These are phyloP conservation scores for Poicephalus gulielmi DNA, from an alignment of 2,113 vertebrate species.

Conservation along the genomic window DNA sequence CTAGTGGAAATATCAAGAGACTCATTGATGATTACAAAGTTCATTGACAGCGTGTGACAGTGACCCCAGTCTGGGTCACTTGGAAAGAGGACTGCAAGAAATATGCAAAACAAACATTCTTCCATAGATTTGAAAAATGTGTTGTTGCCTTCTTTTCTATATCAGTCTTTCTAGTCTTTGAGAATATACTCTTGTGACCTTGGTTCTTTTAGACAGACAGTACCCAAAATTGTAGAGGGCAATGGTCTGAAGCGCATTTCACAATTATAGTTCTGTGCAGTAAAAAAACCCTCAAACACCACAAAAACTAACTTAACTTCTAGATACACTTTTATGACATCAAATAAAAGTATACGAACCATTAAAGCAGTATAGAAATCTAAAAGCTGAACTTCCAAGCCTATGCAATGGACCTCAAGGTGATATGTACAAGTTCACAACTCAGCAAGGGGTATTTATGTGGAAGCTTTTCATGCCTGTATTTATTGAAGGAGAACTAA, in stretches of 20 bases:
- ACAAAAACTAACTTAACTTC: neutral
- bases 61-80: neutral
- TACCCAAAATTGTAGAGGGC: neutral
- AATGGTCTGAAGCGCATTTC: neutral
- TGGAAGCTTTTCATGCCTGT: neutral
- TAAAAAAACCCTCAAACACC: neutral
- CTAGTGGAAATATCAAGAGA: neutral
- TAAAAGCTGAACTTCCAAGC: neutral
- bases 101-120: neutral
- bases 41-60: neutral
- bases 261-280: neutral
- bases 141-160: neutral
- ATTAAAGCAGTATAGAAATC: neutral
- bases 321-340: neutral
- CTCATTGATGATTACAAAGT: neutral
- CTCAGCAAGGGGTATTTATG: neutral
- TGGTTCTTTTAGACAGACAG: neutral
- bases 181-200: neutral
- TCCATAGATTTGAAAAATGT: neutral
- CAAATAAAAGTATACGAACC: constrained; percentile 30
- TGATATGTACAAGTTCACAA: neutral
- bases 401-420: neutral
- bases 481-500: neutral
- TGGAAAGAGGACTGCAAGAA: neutral
- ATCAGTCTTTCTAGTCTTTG: neutral